Conservation (phyloP, 1,140 invertebrate genomes). For the Artemia franciscana region DNA sequence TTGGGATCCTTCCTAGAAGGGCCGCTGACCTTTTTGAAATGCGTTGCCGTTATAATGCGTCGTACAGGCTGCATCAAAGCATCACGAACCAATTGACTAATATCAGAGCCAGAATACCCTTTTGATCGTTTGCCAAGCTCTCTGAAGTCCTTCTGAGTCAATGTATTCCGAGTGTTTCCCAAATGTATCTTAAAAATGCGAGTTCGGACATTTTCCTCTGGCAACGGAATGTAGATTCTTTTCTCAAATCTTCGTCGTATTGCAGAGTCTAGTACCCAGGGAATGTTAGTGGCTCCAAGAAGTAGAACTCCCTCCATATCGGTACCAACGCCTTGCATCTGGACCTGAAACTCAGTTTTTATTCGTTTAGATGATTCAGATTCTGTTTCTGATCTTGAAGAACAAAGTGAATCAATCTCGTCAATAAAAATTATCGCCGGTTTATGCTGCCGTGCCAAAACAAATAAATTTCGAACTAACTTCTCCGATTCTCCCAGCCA, state of each 20-base stretch:
- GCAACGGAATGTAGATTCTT: slow-evolving; percentile 91
- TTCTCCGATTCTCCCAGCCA: slow-evolving; percentile 99
- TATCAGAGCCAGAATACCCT: slow-evolving; percentile 96
- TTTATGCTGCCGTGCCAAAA: slow-evolving; percentile 77
- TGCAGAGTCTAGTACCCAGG: slow-evolving; percentile 90
- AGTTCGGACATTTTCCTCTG: slow-evolving; percentile 69
- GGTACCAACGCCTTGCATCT: slow-evolving; percentile 94
- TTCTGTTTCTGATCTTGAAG: slow-evolving; percentile 91
- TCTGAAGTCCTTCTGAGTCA: slow-evolving; percentile 70
- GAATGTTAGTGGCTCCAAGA: slow-evolving; percentile 96
- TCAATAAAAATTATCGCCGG: slow-evolving; percentile 99
- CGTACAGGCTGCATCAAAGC: slow-evolving; percentile 96
- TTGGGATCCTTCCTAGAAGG: slow-evolving; percentile 60
- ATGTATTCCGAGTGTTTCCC: slow-evolving; percentile 60
- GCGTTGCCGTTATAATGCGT: slow-evolving; percentile 93
- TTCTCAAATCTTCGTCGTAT: slow-evolving; percentile 95
- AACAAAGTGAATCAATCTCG: slow-evolving; percentile 95
- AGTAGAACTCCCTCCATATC: slow-evolving; percentile 90
- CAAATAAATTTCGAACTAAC: slow-evolving; percentile 88
- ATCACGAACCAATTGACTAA: slow-evolving; percentile 90
- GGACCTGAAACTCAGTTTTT: slow-evolving; percentile 97
- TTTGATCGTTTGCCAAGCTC: slow-evolving; percentile 63
- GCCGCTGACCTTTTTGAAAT: slow-evolving; percentile 67
- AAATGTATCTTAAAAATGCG: slow-evolving; percentile 91
- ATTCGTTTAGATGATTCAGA: slow-evolving; percentile 93